Base-by-base conservation (phyloP, 2,888 invertebrate species). In the Rhopalosiphum nymphaeae region DNA sequence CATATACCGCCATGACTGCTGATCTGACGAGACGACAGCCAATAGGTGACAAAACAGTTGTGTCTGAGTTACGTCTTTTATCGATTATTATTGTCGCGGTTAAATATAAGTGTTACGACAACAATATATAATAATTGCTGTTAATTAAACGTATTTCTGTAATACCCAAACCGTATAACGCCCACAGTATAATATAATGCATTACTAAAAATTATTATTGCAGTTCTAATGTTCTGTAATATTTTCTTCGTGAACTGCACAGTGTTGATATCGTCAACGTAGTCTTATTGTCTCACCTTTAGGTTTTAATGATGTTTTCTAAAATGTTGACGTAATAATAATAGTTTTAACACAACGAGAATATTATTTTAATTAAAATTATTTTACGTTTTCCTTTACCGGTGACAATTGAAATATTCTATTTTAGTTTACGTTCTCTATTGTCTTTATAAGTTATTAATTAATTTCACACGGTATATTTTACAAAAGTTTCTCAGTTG, bases 291-390 rank as follows among this genome's bases (percentile, higher is more conserved):
- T 36, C 7, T 36, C 78, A 3, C 78, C n/a, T 21, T 78, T 36
- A 78, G 78, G 36, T 78, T 78, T 78, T 78, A 78, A 78, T 78
- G 78, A 78, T 78, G 78, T 78, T 78, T 36, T 36, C 16, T 21
- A 67, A 36, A 36, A 78, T 2, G n/a, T 78, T 36, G 78, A 78
- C 36, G 36, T 78, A 36, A 36, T 78, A 78, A 78, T 21, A 78
- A 78, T 36, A 78, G 36, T 21, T 16, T 78, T 7, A 78, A 78
- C 36, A 21, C 78, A 21, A 36, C 42, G 36, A 78, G 67, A 78
- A 78, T 53, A 53, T 94, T 46, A 44, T 25, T 36, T 78, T 36
- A 36, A 56, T 57, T 42, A 61, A 56, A 94, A 93, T 57, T n/a
- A 57, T 42, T 88, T 53, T 42, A 94, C 53, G 16, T 56, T 86